Evolutionary conservation across 2,888 invertebrate genomes (phyloP).

Genomic region (Chironomus tentans): DNA sequence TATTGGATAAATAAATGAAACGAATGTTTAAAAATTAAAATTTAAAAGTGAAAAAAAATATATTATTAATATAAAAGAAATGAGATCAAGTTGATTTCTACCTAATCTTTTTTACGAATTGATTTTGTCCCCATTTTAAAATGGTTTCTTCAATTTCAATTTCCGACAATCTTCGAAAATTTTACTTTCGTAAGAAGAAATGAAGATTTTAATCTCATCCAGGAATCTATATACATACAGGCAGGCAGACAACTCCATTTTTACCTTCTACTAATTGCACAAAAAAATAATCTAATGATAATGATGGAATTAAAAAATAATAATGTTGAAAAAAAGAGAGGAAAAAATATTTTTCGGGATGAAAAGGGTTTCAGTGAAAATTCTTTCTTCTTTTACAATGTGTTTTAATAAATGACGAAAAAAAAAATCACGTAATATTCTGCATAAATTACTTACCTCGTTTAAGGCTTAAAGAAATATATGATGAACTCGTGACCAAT

Average conservation of each 20-base stretch:
- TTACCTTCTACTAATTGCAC: background rate
- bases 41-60: background rate
- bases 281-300: background rate
- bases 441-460: background rate
- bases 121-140: background rate
- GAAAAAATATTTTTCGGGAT: background rate
- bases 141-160: background rate
- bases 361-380: background rate
- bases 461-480: background rate
- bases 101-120: background rate
- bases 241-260: background rate
- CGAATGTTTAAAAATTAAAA: background rate
- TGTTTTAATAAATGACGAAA: background rate
- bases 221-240: background rate
- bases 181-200: no score
- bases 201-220: background rate
- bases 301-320: no score
- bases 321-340: no score
- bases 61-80: background rate
- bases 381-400: background rate
- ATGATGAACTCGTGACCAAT: background rate
- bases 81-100: background rate
- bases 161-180: background rate
- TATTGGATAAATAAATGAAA: constrained; percentile 19
- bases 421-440: background rate